These are phyloP conservation scores for Poecilia wingei DNA, from an alignment of 2,797 vertebrate species.

Conservation along the genomic window DNA sequence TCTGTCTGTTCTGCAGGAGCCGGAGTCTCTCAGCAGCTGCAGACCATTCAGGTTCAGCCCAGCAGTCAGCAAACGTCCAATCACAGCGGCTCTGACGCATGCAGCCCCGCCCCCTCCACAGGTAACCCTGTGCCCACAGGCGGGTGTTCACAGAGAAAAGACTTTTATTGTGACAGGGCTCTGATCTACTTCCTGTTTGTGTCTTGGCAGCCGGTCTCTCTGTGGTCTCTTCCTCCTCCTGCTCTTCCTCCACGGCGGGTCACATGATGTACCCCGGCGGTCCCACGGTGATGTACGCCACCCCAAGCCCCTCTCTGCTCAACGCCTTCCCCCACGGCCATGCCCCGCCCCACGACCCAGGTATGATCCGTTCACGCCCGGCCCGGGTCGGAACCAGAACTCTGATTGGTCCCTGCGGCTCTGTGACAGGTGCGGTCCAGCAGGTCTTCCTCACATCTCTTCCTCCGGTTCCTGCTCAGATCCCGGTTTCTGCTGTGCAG, in stretches of 20 bases:
- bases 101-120: constrained; percentile 81
- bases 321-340: constrained; percentile 91
- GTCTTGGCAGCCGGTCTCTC: constrained; percentile 5
- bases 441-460: constrained; percentile 91
- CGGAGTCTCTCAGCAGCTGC: too few species aligned
- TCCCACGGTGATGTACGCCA: constrained; percentile 91
- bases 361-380: constrained; percentile 67
- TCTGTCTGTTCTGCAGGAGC: constrained; percentile 73
- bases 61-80: constrained; percentile 83
- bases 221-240: constrained; percentile 87
- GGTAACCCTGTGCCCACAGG: constrained; percentile 63
- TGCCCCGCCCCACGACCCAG: constrained; percentile 87
- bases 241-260: constrained; percentile 87
- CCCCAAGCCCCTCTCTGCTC: constrained; percentile 86
- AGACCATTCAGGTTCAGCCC: constrained; percentile 90
- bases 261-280: constrained; percentile 95
- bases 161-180: neutral
- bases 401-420: neutral
- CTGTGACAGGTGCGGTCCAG: constrained; percentile 71
- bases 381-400: neutral
- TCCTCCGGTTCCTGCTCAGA: constrained; percentile 89
- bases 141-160: neutral
- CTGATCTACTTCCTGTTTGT: neutral
- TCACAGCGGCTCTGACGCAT: constrained; percentile 88
- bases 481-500: constrained; percentile 92